Conservation (phyloP, 2,113 vertebrate genomes). For the Ciconia maguari region DNA sequence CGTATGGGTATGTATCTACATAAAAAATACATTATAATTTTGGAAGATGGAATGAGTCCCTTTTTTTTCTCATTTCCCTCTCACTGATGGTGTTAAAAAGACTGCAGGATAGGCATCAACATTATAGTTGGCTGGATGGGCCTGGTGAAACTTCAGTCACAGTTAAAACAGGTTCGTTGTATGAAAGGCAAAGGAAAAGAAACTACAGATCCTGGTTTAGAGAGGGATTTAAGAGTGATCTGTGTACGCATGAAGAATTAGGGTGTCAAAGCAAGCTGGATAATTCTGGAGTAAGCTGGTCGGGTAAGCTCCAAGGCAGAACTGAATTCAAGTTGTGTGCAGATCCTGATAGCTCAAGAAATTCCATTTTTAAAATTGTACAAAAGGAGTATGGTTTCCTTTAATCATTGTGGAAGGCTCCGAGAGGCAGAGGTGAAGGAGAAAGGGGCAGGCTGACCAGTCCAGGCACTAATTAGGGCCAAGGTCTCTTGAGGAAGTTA, state of each 20-base stretch:
- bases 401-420: not conserved
- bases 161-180: not conserved
- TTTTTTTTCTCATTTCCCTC: not conserved
- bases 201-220: not conserved
- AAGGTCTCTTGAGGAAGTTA: conserved; percentile 46
- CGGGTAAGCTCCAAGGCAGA: not conserved
- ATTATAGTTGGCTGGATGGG: not conserved
- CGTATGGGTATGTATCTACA: not conserved
- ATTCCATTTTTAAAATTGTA: not conserved
- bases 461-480: conserved; percentile 13
- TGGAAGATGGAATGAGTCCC: not conserved
- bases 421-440: not conserved
- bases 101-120: not conserved
- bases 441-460: not conserved
- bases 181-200: not conserved
- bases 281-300: not conserved
- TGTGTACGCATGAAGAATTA: not conserved
- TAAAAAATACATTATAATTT: not conserved
- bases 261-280: not conserved
- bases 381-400: not conserved
- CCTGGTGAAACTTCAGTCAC: not conserved
- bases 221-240: not conserved
- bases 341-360: not conserved
- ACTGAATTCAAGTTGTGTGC: not conserved
- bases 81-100: not conserved